Base-by-base conservation (phyloP, 92 coral and sea anemone genomes). In the Siderastrea radians region DNA sequence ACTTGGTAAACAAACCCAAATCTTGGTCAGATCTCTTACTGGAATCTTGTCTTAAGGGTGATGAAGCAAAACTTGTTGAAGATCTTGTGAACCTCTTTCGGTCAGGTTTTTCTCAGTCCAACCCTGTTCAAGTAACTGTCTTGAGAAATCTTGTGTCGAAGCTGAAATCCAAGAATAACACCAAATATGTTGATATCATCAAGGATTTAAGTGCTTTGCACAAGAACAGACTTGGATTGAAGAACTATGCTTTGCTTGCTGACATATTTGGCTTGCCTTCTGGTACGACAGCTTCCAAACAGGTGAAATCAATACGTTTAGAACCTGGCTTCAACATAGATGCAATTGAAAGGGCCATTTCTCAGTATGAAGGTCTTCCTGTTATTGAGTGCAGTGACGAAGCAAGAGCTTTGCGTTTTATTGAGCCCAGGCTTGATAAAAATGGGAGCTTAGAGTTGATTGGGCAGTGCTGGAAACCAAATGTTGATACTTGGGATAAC, bases 381-480 rank as follows among this genome's bases (percentile, higher is more conserved):
- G 80, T 84, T 67, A 26, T 67, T 67, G 72, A 67, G 19, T 67
- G 72, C 6, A 26, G 72, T 67, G 72, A 67, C 44, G 78, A 82
- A 55, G 75, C 78, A n/a, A 82, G 86, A 51, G 78, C 68, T 52
- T 83, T 83, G 61, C 72, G 79, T 13, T 83, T 60, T 83, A 59
- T 83, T 7, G 80, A 72, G 59, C 69, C 87, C 57, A 58, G 71
- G 45, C 67, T 58, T 12, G 16, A 72, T 83, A 51, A n/a, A 3
- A 72, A 65, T 57, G 87, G 87, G 74, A 58, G 71, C 53, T 19
- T 72, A 13, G 80, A 83, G 59, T 58, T 83, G 57, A 57, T 83
- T 50, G 79, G 71, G 57, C 19, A 60, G 53, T 55, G 86, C 68
- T 82, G 78, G 68, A 46, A 82, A 14, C 77, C 86, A 12, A 13